Conservation (phyloP, 2,113 vertebrate genomes). For the Pholis gunnellus region DNA sequence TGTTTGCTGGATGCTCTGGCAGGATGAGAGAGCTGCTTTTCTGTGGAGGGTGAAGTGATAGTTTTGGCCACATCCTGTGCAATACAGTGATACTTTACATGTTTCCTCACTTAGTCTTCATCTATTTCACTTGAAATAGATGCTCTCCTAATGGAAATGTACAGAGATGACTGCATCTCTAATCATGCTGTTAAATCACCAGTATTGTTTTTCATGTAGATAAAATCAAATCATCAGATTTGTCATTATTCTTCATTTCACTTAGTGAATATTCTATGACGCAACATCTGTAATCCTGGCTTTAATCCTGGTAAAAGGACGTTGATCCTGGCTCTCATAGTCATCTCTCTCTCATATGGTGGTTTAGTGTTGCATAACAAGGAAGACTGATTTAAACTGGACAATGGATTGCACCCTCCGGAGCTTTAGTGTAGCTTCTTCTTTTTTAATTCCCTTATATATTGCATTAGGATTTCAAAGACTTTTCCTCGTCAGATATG, state of each 20-base stretch:
- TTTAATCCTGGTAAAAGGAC: slow-evolving; percentile 62
- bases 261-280: slow-evolving; percentile 52
- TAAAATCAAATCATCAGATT: slow-evolving; percentile 49
- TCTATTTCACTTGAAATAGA: not conserved
- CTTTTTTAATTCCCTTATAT: not conserved
- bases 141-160: not conserved
- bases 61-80: slow-evolving; percentile 27
- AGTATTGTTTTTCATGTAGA: slow-evolving; percentile 22
- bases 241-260: slow-evolving; percentile 43
- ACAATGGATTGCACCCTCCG: slow-evolving; percentile 21
- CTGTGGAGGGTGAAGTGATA: slow-evolving; percentile 8
- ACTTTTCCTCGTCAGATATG: slow-evolving; percentile 14
- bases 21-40: slow-evolving; percentile 34
- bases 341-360: slow-evolving; percentile 45
- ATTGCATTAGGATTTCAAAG: slow-evolving; percentile 8
- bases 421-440: not conserved
- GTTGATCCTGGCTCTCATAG: slow-evolving; percentile 17
- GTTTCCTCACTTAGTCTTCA: not conserved
- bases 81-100: slow-evolving; percentile 6
- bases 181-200: not conserved
- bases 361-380: slow-evolving; percentile 69
- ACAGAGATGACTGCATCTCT: not conserved
- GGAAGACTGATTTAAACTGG: slow-evolving; percentile 25
- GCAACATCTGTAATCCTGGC: slow-evolving; percentile 62
- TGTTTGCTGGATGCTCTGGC: slow-evolving; percentile 56